phyloP scores from a whole-genome alignment of 92 coral and sea anemone genomes.

The Hydrozoanthus gracilis region DNA sequence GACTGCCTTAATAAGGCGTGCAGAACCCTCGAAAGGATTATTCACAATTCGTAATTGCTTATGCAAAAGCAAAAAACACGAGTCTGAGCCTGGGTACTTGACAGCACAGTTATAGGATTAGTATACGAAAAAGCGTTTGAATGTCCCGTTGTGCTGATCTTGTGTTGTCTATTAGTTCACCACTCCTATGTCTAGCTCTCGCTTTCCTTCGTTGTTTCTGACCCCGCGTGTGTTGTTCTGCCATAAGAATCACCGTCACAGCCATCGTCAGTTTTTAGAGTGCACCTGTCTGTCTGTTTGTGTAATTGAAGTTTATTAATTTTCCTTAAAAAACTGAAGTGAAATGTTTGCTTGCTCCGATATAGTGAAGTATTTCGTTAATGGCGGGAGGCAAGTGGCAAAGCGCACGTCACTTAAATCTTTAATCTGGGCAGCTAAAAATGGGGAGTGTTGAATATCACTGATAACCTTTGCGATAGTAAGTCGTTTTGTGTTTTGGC shows the following conservation, averaged over 20 bases:
- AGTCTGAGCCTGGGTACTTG: slow-evolving; percentile 11
- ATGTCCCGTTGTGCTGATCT: slow-evolving; percentile 26
- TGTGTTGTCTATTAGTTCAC: neutral
- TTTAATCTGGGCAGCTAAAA: slow-evolving; percentile 33
- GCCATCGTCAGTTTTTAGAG: neutral
- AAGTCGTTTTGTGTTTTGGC: neutral
- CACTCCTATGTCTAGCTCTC: neutral
- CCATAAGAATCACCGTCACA: neutral
- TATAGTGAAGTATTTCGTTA: slow-evolving; percentile 4
- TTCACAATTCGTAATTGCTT: slow-evolving; percentile 19
- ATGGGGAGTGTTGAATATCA: slow-evolving; percentile 37
- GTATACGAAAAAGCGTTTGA: neutral
- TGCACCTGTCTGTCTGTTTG: neutral
- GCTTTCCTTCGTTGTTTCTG: neutral
- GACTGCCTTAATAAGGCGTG: neutral
- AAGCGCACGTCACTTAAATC: slow-evolving; percentile 1
- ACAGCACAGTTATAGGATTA: slow-evolving; percentile 8
- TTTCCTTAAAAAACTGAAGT: neutral
- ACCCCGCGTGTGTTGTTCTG: neutral
- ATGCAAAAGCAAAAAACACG: neutral
- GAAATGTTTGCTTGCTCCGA: neutral
- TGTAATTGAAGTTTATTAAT: neutral
- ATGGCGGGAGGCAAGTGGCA: slow-evolving; percentile 17
- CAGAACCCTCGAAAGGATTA: slow-evolving; percentile 3
- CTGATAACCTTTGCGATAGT: slow-evolving; percentile 46